phyloP scores from a whole-genome alignment of 2,797 vertebrate genomes.

The Hemibagrus guttatus region DNA sequence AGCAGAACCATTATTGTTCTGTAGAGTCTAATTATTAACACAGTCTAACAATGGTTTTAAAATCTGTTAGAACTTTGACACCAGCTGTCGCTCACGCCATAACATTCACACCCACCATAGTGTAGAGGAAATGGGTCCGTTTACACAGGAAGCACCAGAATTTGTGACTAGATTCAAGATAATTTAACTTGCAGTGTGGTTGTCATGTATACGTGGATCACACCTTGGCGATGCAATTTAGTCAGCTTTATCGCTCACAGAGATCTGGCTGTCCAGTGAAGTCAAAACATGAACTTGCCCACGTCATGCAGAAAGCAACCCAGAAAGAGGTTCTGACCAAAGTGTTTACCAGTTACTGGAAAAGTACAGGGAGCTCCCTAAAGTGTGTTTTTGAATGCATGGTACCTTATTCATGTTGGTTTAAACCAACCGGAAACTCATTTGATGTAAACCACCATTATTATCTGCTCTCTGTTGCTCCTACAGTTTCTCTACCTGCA shows the following conservation, averaged over 20 bases:
- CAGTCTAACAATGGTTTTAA: neutral
- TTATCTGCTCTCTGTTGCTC: neutral
- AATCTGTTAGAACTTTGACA: neutral
- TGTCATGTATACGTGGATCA: neutral
- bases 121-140: neutral
- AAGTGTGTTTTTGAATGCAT: neutral
- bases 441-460: neutral
- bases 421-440: neutral
- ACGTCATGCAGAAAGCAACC: neutral
- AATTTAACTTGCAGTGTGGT: neutral
- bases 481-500: conserved; percentile 84
- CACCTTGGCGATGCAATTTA: neutral
- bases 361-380: neutral
- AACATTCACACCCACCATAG: neutral
- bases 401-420: too few species aligned
- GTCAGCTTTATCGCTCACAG: neutral
- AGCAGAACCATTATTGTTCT: neutral
- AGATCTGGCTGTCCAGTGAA: neutral
- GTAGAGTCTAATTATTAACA: neutral
- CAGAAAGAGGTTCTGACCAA: neutral
- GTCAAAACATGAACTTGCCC: neutral
- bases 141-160: neutral
- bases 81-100: neutral
- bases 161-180: too few species aligned
- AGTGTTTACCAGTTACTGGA: neutral